Evolutionary conservation across 2,113 vertebrate genomes (phyloP), one percentile per base, ranked within the genome.

Genomic region (Rhynchomys soricoides): DNA sequence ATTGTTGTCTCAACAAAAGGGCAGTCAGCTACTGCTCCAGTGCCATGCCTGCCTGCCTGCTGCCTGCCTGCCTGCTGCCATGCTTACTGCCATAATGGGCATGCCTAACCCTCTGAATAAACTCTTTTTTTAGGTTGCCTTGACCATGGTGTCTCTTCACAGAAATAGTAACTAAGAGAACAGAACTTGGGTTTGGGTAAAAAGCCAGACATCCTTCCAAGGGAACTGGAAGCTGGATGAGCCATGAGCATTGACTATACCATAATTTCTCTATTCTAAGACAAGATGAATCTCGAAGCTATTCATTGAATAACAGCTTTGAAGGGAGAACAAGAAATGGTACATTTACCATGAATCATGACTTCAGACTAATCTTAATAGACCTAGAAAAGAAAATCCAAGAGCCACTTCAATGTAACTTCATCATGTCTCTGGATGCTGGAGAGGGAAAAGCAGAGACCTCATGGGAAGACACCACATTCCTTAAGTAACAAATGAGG

Each of bases 321-420:
- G 7, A 16, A 31, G 11, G n/a, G 6, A 2, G 0, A 13, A 26
- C 2, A 24, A 90, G 26, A 77, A 82, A 89, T 10, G 21, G 16
- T 43, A 55, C 40, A 34, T 86, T 91, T 89, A 89, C 26, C 62
- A n/a, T 22, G 31, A 4, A 64, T 57, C 21, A 26, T 64, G 31
- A 48, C 77, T 83, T 93, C 55, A 79, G 90, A 87, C 89, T 70
- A 71, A 45, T 78, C 88, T 78, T 34, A 90, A 16, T 34, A 82
- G 31, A 37, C 48, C 52, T 37, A 59, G 52, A 78, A 59, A 91
- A 75, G 74, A 68, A 90, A 90, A 73, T 77, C 62, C 4, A 9
- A 87, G 59, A 93, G 10, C n/a, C 90, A 37, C 43, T 50, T 83
- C n/a, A 24, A 9, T 57, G 59, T 79, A 79, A 78, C 55, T 66